Evolutionary conservation across 2,113 vertebrate species (phyloP).

Genomic region (Microtus montanus): DNA sequence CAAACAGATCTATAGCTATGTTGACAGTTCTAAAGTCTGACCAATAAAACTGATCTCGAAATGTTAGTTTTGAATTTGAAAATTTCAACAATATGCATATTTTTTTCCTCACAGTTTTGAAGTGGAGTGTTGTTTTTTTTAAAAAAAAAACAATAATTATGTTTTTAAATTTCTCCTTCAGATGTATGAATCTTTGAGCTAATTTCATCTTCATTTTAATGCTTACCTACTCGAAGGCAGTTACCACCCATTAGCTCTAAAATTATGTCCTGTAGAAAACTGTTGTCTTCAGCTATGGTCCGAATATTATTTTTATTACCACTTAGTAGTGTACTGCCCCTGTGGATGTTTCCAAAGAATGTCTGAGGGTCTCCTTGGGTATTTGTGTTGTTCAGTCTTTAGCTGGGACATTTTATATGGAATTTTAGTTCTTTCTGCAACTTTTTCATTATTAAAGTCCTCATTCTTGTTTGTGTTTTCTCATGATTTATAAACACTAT

Average conservation of each 20-base stretch:
- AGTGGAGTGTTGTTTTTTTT: not conserved
- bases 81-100: not conserved
- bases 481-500: not conserved
- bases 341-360: conserved; percentile 8
- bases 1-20: not conserved
- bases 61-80: conserved; percentile 5
- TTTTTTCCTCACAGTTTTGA: conserved; percentile 23
- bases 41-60: conserved; percentile 40
- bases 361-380: not conserved
- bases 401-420: not conserved
- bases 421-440: conserved; percentile 40
- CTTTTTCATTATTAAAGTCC: conserved; percentile 30
- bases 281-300: not conserved
- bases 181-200: not conserved
- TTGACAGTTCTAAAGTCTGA: not conserved
- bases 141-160: not conserved
- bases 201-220: conserved; percentile 39
- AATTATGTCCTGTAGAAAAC: not conserved
- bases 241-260: not conserved
- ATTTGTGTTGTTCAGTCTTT: conserved; percentile 15
- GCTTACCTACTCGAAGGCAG: not conserved
- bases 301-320: not conserved
- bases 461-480: not conserved
- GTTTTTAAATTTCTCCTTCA: conserved; percentile 5
- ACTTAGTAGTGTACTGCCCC: not conserved